Evolutionary conservation across 2,888 invertebrate genomes (phyloP).

Genomic region (Platycheirus rosarum): DNA sequence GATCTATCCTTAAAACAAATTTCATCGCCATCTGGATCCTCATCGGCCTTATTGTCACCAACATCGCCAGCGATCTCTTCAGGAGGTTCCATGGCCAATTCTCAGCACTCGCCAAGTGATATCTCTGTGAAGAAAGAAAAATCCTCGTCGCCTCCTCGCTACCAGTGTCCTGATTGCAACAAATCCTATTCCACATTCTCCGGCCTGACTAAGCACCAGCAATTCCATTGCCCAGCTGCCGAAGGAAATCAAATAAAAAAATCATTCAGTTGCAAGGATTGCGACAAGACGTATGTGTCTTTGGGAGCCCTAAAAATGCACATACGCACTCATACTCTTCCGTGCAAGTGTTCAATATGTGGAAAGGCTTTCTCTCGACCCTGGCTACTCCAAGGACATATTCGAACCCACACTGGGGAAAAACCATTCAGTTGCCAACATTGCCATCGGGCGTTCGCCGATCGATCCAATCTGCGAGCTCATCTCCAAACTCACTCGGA

Average conservation of each 20-base stretch:
- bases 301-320: slow-evolving; percentile 99
- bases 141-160: slow-evolving; percentile 85
- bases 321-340: slow-evolving; percentile 98
- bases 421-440: slow-evolving; percentile 98
- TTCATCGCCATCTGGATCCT: slow-evolving; percentile 62
- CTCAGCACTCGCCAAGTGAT: slow-evolving; percentile 52
- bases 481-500: slow-evolving; percentile 99
- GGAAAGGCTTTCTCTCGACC: slow-evolving; percentile 98
- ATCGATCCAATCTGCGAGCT: slow-evolving; percentile 97
- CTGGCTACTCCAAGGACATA: slow-evolving; percentile 98
- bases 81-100: slow-evolving; percentile 68
- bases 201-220: slow-evolving; percentile 97
- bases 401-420: slow-evolving; percentile 98
- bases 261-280: slow-evolving; percentile 97
- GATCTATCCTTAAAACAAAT: slow-evolving; percentile 81
- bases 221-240: slow-evolving; percentile 96
- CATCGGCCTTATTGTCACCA: slow-evolving; percentile 55
- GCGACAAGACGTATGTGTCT: slow-evolving; percentile 97
- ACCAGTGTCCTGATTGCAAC: slow-evolving; percentile 96
- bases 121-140: slow-evolving; percentile 79
- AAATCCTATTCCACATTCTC: slow-evolving; percentile 98
- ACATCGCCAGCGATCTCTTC: slow-evolving; percentile 82
- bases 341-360: slow-evolving; percentile 97
- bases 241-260: slow-evolving; percentile 93
- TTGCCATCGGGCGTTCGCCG: slow-evolving; percentile 98